Evolutionary conservation across 2,113 vertebrate genomes (phyloP).

Genomic region (Agapornis roseicollis): DNA sequence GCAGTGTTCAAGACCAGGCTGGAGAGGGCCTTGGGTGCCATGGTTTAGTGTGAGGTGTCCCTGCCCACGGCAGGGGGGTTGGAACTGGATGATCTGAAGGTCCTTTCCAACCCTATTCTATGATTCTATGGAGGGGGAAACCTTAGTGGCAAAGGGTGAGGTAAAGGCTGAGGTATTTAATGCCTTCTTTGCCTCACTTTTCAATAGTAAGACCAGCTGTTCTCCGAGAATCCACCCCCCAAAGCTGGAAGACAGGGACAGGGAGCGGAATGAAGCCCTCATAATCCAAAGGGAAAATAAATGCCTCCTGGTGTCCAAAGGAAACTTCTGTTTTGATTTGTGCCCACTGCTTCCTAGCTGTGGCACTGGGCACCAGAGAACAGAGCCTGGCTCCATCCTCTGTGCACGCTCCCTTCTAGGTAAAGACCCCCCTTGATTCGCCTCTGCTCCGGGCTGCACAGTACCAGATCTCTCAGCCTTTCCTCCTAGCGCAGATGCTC

Average conservation of each 20-base stretch:
- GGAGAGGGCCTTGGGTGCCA: too few species aligned
- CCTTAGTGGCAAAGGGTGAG: not conserved
- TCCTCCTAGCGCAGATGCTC: not conserved
- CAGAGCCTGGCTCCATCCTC: not conserved
- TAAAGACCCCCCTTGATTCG: not conserved
- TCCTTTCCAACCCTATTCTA: too few species aligned
- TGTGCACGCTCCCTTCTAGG: not conserved
- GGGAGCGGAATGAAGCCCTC: not conserved
- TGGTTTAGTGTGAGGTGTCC: too few species aligned
- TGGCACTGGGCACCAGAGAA: not conserved
- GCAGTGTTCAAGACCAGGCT: rapidly evolving
- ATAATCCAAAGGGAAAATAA: not conserved
- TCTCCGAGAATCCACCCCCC: not conserved
- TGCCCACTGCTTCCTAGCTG: not conserved
- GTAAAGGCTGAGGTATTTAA: not conserved
- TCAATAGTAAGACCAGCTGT: not conserved
- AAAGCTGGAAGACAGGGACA: not conserved
- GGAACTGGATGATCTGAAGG: too few species aligned
- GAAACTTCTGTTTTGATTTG: not conserved
- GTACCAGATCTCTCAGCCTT: not conserved
- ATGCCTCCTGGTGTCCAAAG: not conserved
- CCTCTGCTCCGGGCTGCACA: not conserved
- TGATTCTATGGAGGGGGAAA: not conserved
- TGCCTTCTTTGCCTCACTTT: not conserved
- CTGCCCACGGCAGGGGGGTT: too few species aligned